These are phyloP conservation scores for Seriola rivoliana DNA, from an alignment of 2,113 vertebrate species.

Conservation along the genomic window DNA sequence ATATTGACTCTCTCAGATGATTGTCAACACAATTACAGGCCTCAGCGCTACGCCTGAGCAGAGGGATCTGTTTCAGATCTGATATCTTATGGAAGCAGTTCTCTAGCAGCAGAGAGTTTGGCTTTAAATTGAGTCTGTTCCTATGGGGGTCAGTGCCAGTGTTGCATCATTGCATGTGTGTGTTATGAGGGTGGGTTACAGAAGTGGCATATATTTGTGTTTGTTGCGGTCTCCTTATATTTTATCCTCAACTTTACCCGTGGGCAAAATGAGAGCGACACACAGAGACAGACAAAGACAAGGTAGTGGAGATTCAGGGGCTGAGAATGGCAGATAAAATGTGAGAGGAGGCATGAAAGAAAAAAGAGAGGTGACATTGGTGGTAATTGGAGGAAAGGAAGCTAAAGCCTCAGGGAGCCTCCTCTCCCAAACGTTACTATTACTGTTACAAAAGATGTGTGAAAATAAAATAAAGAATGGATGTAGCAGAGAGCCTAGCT, in stretches of 20 bases:
- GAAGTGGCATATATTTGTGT: slow-evolving; percentile 37
- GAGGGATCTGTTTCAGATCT: slow-evolving; percentile 21
- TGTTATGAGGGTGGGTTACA: slow-evolving; percentile 2
- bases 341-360: slow-evolving; percentile 25
- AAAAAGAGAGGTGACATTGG: slow-evolving; percentile 72
- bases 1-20: slow-evolving; percentile 25
- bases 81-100: slow-evolving; percentile 36
- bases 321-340: slow-evolving; percentile 39
- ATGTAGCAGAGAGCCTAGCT: slow-evolving; percentile 7
- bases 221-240: slow-evolving; percentile 28
- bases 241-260: slow-evolving; percentile 18
- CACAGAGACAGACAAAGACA: slow-evolving; percentile 20
- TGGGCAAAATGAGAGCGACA: slow-evolving; percentile 27
- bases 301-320: slow-evolving; percentile 11
- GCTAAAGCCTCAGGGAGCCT: slow-evolving; percentile 52
- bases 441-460: slow-evolving; percentile 33
- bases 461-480: slow-evolving; percentile 40
- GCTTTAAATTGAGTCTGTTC: slow-evolving; percentile 62
- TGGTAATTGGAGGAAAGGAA: slow-evolving; percentile 73
- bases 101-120: slow-evolving; percentile 34
- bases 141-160: slow-evolving; percentile 21
- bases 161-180: slow-evolving; percentile 28
- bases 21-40: slow-evolving; percentile 33
- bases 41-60: slow-evolving; percentile 8
- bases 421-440: slow-evolving; percentile 35